phyloP scores from a whole-genome alignment of 2,113 vertebrate species.

The Corythornis vintsioides region DNA sequence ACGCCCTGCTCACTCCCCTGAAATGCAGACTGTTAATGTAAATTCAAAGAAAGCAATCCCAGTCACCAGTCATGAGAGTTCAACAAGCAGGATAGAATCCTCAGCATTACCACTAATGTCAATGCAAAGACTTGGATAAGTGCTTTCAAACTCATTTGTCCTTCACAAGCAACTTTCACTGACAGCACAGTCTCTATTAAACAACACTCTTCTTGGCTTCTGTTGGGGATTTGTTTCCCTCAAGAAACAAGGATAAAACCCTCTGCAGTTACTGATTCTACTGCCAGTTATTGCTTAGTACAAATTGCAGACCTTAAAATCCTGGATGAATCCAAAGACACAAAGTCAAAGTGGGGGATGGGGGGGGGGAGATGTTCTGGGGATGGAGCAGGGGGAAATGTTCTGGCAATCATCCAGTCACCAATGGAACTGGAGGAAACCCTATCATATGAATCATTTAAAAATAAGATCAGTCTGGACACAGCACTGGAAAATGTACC shows the following conservation, averaged over 20 bases:
- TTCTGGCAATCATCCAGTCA: conserved; percentile 46
- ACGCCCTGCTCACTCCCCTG: background rate
- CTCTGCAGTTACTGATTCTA: background rate
- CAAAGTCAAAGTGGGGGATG: conserved; percentile 15
- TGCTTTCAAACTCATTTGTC: background rate
- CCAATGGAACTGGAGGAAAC: conserved; percentile 64
- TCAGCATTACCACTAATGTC: background rate
- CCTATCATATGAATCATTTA: conserved; percentile 67
- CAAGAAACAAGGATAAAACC: background rate
- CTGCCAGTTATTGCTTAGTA: conserved; percentile 27
- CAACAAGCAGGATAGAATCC: background rate
- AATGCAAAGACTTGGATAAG: background rate
- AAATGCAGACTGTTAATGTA: background rate
- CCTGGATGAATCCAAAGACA: conserved; percentile 33
- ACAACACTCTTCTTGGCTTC: conserved; percentile 1
- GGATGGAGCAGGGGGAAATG: no score
- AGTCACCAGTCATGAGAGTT: background rate
- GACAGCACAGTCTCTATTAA: background rate
- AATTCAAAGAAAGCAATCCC: conserved; percentile 3
- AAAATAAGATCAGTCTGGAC: conserved; percentile 67
- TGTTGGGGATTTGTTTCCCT: conserved; percentile 8
- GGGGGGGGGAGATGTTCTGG: no score
- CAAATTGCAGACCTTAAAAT: conserved; percentile 33
- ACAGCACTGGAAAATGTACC: conserved; percentile 70
- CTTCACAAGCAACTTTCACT: background rate